phyloP scores from a whole-genome alignment of 2,113 vertebrate species.

The Mesembrinibis cayennensis region DNA sequence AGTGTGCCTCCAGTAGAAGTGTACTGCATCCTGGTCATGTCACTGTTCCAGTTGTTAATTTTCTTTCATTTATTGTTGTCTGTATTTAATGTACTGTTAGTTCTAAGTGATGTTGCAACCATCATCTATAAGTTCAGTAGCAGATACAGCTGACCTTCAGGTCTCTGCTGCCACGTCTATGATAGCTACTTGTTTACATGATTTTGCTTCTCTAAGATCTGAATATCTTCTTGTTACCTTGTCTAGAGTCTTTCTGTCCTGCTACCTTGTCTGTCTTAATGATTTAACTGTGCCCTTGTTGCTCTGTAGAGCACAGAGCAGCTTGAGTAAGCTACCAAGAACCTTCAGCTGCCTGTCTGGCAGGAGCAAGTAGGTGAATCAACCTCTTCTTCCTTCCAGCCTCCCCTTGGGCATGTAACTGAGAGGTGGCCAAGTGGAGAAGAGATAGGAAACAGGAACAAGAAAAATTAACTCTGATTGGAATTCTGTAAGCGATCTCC shows the following conservation, averaged over 20 bases:
- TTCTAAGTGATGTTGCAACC: neutral
- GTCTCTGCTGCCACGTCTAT: fast-evolving
- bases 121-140: neutral
- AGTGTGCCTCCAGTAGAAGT: neutral
- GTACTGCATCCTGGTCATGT: neutral
- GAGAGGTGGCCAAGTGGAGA: neutral
- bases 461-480: neutral
- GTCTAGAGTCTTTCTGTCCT: neutral
- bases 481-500: neutral
- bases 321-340: neutral
- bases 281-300: neutral
- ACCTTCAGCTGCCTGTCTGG: neutral
- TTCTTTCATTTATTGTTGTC: neutral
- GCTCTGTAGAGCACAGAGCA: neutral
- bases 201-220: neutral
- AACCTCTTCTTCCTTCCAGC: neutral
- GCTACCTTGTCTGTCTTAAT: neutral
- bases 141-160: neutral
- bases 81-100: neutral
- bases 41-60: neutral
- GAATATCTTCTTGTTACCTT: neutral
- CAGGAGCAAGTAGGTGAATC: neutral
- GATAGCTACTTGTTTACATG: neutral
- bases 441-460: neutral
- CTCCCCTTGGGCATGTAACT: neutral